These are phyloP conservation scores for Podarcis muralis DNA, from an alignment of 2,113 vertebrate species.

Conservation along the genomic window DNA sequence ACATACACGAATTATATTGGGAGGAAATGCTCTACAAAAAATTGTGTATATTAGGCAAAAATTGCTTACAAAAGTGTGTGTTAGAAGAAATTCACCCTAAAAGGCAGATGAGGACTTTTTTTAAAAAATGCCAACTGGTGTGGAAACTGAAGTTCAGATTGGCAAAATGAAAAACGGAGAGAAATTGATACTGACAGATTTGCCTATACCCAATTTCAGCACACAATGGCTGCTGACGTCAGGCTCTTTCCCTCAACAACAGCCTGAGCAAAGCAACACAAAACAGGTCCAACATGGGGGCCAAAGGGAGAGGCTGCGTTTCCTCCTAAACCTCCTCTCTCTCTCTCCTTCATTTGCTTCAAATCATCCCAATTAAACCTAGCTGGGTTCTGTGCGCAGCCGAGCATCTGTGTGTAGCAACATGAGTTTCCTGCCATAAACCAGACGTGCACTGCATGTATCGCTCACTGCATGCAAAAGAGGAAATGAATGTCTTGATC, in stretches of 20 bases:
- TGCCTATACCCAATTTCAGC: background rate
- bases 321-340: accelerated
- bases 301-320: background rate
- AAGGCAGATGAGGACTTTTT: too few relatives aligned
- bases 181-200: too few relatives aligned
- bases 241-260: background rate
- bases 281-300: background rate
- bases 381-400: background rate
- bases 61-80: too few relatives aligned
- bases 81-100: too few relatives aligned
- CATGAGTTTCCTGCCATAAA: constrained; percentile 38
- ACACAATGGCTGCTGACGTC: background rate
- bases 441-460: background rate
- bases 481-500: constrained; percentile 25
- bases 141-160: too few relatives aligned
- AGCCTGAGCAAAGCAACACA: background rate
- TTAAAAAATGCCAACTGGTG: too few relatives aligned
- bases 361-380: background rate
- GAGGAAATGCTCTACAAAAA: too few relatives aligned
- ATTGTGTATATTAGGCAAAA: too few relatives aligned
- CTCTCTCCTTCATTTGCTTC: accelerated
- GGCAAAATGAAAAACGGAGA: too few relatives aligned
- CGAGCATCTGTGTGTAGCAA: background rate
- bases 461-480: background rate
- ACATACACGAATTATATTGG: too few relatives aligned